Percentiles rank a stretch among this genome's conserved stretches.
Evolutionary conservation across 2,797 vertebrate genomes (phyloP).

Genomic region (Thripadectes ignobilis): DNA sequence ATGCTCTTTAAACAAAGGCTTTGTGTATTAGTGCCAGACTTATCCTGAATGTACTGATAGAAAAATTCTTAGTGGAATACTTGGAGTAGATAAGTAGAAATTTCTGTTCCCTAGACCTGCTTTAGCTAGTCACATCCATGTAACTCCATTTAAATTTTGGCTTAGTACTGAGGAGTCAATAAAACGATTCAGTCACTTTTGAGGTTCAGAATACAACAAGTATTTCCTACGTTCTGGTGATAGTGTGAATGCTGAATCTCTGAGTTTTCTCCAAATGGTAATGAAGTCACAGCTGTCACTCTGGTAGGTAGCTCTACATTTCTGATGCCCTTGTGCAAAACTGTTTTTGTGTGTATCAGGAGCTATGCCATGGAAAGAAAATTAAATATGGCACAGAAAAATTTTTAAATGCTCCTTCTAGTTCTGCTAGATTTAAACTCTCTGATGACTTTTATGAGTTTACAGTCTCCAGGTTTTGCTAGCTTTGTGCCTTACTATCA

Average conservation of each 20-base stretch:
- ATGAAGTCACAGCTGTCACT: neutral
- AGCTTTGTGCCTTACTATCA: neutral
- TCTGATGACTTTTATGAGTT: neutral
- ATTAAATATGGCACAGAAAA: neutral
- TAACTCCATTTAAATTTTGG: neutral
- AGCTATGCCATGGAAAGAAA: neutral
- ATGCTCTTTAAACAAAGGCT: neutral
- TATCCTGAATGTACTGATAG: neutral
- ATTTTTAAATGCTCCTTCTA: neutral
- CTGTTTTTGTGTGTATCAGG: neutral
- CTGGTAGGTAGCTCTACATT: neutral
- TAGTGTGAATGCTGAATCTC: neutral
- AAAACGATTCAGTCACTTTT: neutral
- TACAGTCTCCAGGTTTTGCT: neutral
- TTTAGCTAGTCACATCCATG: neutral
- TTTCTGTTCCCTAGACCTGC: neutral
- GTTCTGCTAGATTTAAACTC: neutral
- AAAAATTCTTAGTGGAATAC: neutral
- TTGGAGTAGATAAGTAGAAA: neutral
- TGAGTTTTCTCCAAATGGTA: neutral
- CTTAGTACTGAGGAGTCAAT: neutral
- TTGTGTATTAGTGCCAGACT: neutral
- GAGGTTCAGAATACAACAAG: neutral
- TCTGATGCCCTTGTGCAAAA: neutral
- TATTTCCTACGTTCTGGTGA: fast-evolving